Conservation (phyloP, 2,797 vertebrate genomes). For the Muscicapa comitata region DNA sequence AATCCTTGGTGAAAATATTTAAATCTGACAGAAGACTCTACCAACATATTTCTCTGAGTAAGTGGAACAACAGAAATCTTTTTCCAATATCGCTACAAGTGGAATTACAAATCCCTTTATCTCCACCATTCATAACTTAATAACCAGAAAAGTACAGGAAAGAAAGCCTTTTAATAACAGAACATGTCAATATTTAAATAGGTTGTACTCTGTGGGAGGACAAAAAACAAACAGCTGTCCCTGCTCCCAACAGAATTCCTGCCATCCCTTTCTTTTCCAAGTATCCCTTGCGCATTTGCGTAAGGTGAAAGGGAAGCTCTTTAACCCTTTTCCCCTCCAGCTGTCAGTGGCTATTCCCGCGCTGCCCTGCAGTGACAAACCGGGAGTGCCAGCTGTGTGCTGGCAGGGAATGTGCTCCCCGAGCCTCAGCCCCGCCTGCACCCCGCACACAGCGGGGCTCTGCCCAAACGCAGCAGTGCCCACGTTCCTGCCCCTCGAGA, state of each 20-base stretch:
- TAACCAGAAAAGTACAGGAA: neutral
- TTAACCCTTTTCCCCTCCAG: neutral
- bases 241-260: neutral
- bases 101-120: neutral
- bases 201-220: constrained; percentile 7
- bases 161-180: neutral
- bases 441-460: neutral
- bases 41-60: neutral
- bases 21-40: neutral
- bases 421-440: neutral
- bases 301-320: constrained; percentile 33
- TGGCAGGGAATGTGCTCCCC: neutral
- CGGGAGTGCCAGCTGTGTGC: neutral
- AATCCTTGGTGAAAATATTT: neutral
- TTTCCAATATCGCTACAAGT: neutral
- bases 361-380: neutral
- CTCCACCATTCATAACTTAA: neutral
- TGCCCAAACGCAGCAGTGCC: neutral
- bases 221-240: constrained; percentile 38
- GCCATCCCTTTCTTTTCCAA: neutral
- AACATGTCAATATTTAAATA: constrained; percentile 56
- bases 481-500: accelerated
- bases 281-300: neutral
- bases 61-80: neutral
- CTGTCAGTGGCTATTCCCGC: neutral